Conservation (phyloP, 2,797 vertebrate species). For the Urocyon cinereoargenteus region DNA sequence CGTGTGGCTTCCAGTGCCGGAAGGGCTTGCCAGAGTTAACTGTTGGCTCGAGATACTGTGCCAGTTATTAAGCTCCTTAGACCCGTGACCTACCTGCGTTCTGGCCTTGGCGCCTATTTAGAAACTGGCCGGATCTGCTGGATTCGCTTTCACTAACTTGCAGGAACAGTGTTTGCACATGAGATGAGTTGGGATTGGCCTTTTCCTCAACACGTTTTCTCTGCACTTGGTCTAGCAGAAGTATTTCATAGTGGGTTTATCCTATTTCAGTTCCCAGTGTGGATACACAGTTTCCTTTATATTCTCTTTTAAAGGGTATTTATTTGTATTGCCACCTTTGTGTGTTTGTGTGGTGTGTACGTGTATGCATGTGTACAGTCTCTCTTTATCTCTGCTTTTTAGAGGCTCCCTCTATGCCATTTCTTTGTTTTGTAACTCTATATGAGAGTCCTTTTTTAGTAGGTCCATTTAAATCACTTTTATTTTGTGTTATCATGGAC, state of each 20-base stretch:
- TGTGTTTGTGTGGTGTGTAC: neutral
- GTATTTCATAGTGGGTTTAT: neutral
- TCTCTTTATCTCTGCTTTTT: neutral
- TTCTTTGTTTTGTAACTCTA: neutral
- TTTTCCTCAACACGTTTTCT: neutral
- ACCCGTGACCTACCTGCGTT: neutral
- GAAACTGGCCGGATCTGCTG: neutral
- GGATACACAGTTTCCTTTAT: neutral
- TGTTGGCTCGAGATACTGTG: neutral
- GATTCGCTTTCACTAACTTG: neutral
- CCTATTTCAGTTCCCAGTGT: neutral
- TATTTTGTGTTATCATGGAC: slow-evolving; percentile 34
- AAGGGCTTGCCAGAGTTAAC: neutral
- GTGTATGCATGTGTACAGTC: neutral
- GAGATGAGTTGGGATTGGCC: neutral
- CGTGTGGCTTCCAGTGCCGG: neutral
- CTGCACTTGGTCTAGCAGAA: neutral
- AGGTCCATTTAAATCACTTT: slow-evolving; percentile 19
- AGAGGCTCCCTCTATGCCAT: neutral
- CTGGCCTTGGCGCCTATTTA: neutral
- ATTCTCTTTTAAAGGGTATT: slow-evolving; percentile 30
- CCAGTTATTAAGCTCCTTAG: neutral
- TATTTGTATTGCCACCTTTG: neutral
- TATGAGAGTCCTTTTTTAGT: slow-evolving; percentile 11
- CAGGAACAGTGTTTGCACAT: neutral